phyloP scores from a whole-genome alignment of 2,113 vertebrate species.

The Centropus bengalensis region DNA sequence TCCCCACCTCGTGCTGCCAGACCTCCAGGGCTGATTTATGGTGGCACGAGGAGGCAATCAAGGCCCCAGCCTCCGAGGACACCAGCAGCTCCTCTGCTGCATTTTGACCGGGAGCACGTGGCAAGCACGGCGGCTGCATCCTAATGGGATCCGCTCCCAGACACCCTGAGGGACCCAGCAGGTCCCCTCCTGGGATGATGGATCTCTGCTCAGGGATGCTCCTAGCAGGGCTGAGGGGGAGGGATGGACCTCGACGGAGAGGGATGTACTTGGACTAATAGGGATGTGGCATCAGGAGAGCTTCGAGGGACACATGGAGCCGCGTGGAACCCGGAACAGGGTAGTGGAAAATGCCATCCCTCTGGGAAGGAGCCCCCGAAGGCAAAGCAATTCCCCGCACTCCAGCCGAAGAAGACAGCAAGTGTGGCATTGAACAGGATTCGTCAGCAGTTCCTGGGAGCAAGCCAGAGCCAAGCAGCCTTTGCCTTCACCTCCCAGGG shows the following conservation, averaged over 20 bases:
- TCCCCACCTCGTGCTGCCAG: neutral
- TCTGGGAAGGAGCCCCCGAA: neutral
- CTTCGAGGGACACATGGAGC: neutral
- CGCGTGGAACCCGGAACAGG: accelerated
- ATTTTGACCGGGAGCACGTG: neutral
- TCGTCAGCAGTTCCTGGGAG: neutral
- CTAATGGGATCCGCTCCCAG: neutral
- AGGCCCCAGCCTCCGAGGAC: neutral
- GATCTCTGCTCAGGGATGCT: neutral
- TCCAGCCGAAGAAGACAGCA: neutral
- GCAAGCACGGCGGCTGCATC: neutral
- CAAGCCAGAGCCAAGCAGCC: neutral
- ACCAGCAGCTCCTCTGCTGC: neutral
- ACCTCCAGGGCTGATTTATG: slow-evolving; percentile 11
- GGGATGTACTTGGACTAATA: accelerated
- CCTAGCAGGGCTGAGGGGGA: neutral
- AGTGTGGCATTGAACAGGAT: neutral
- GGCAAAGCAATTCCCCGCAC: neutral
- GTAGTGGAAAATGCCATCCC: neutral
- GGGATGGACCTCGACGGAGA: neutral
- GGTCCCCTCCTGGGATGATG: neutral
- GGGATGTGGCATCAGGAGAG: neutral
- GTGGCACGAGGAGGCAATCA: neutral
- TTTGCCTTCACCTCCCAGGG: neutral
- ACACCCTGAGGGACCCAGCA: accelerated